Percentiles rank a stretch among this genome's conserved stretches.
Conservation (phyloP, 2,113 vertebrate species). For the Orientallactaga bullata region DNA sequence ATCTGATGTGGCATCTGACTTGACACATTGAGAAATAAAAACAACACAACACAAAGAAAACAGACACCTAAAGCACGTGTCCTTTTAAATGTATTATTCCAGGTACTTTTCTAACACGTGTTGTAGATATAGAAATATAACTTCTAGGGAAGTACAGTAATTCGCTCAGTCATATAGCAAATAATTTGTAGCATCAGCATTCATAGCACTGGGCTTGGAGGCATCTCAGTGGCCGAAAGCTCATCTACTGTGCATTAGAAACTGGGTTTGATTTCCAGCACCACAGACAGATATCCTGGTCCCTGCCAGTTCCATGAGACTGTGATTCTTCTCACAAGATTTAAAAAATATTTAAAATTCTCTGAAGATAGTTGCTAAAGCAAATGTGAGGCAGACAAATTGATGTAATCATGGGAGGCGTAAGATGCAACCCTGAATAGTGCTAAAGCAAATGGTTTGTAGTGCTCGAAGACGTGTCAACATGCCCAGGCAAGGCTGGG, state of each 20-base stretch:
- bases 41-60: too few relatives aligned
- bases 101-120: too few relatives aligned
- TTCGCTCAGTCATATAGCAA: background rate
- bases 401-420: background rate
- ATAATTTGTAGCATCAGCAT: background rate
- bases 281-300: background rate
- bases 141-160: background rate
- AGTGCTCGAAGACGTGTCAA: background rate
- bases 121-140: background rate
- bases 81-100: too few relatives aligned
- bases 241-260: background rate
- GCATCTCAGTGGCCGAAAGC: background rate
- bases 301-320: background rate
- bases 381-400: background rate
- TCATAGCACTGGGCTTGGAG: background rate
- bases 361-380: constrained; percentile 24
- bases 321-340: background rate
- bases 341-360: background rate
- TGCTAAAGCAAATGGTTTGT: background rate
- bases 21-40: background rate
- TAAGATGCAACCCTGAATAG: background rate
- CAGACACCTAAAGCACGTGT: too few relatives aligned
- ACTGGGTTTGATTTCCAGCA: background rate
- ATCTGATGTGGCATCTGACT: background rate
- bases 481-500: background rate